phyloP scores from a whole-genome alignment of 1,140 invertebrate genomes.

The Lamellibrachia luymesi region DNA sequence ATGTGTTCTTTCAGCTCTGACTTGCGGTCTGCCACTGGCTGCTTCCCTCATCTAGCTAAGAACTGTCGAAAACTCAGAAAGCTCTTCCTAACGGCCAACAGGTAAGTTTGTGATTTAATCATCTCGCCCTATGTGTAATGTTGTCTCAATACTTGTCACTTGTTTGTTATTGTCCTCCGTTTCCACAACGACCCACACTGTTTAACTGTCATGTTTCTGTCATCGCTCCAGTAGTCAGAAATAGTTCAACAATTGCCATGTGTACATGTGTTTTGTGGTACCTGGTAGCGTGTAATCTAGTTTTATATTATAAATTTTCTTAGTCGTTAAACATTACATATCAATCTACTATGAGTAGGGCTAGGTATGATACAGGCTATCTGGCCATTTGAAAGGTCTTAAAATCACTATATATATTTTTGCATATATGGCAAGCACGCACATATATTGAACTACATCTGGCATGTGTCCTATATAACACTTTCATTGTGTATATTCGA shows the following conservation, averaged over 20 bases:
- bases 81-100: constrained; percentile 72
- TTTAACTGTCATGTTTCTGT: background rate
- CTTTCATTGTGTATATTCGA: constrained; percentile 33
- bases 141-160: background rate
- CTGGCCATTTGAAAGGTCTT: no score
- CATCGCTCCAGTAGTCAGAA: background rate
- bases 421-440: background rate
- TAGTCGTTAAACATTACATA: no score
- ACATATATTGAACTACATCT: background rate
- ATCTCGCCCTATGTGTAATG: background rate
- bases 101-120: constrained; percentile 34
- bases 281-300: no score
- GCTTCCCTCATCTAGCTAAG: constrained; percentile 58
- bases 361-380: no score
- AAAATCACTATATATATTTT: background rate
- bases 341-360: no score
- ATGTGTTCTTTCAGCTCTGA: constrained; percentile 36
- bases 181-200: background rate
- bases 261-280: background rate
- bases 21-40: constrained; percentile 48
- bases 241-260: background rate
- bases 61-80: constrained; percentile 71
- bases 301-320: no score
- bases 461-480: background rate
- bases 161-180: background rate